phyloP scores from a whole-genome alignment of 2,888 invertebrate species.

The Fabriciana adippe region DNA sequence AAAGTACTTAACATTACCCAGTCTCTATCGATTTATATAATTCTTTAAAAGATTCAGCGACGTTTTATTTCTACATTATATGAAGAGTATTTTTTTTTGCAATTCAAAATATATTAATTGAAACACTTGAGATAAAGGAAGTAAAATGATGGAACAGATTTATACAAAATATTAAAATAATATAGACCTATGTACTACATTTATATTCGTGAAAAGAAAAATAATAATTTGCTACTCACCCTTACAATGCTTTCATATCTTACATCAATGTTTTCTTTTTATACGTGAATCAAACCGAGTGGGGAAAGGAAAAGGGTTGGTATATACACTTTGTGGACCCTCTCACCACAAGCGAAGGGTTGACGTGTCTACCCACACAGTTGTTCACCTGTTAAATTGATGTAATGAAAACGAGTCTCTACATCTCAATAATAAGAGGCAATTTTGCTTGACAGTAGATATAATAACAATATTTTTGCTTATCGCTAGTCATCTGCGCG shows the following conservation, averaged over 20 bases:
- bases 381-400: constrained; percentile 39
- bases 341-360: constrained; percentile 60
- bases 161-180: neutral
- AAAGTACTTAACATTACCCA: too few relatives aligned
- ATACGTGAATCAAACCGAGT: constrained; percentile 57
- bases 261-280: constrained; percentile 68
- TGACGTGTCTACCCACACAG: constrained; percentile 50
- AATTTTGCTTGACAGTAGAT: constrained; percentile 18
- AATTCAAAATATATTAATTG: too few relatives aligned
- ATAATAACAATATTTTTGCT: constrained; percentile 25
- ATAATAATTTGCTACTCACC: constrained; percentile 56
- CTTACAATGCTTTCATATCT: constrained; percentile 57
- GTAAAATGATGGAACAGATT: neutral
- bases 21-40: too few relatives aligned
- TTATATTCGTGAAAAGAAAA: constrained; percentile 44
- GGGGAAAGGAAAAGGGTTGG: constrained; percentile 52
- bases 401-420: constrained; percentile 27
- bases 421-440: constrained; percentile 16
- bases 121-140: too few relatives aligned
- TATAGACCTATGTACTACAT: neutral
- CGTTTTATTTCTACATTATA: too few relatives aligned
- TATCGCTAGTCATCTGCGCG: constrained; percentile 35
- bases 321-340: constrained; percentile 57
- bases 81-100: too few relatives aligned
- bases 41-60: too few relatives aligned